Conservation (phyloP, 2,888 invertebrate species). For the Lepidonotus clava region DNA sequence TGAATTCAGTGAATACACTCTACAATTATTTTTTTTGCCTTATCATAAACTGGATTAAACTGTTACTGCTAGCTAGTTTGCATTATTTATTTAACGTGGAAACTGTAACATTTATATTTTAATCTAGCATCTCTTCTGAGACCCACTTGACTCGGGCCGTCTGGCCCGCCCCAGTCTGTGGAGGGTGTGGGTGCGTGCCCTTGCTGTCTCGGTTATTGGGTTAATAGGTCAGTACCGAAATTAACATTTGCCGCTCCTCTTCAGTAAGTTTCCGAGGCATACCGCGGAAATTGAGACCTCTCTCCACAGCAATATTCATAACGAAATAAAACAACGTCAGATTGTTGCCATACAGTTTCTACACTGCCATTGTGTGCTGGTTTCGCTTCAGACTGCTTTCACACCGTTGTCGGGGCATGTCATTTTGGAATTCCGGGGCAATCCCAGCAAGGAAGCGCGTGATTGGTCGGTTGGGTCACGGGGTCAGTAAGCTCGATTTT, state of each 20-base stretch:
- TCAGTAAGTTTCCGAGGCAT: neutral
- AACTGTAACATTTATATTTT: too few relatives aligned
- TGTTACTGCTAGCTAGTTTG: too few relatives aligned
- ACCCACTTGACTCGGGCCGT: too few relatives aligned
- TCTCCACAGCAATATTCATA: neutral
- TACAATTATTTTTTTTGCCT: too few relatives aligned
- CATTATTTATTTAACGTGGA: too few relatives aligned
- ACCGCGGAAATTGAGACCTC: neutral
- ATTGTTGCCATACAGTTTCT: neutral
- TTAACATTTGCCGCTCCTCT: slow-evolving; percentile 48
- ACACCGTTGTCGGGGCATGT: slow-evolving; percentile 41
- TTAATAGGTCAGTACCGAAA: slow-evolving; percentile 51
- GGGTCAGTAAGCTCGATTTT: slow-evolving; percentile 31
- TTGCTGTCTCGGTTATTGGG: slow-evolving; percentile 48
- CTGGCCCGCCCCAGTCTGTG: neutral
- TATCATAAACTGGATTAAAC: too few relatives aligned
- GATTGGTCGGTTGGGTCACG: slow-evolving; percentile 56
- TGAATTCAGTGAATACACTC: too few relatives aligned
- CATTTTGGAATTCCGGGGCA: slow-evolving; percentile 56
- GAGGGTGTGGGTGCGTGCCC: slow-evolving; percentile 13
- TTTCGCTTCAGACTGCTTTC: neutral
- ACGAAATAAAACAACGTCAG: neutral
- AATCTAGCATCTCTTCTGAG: too few relatives aligned
- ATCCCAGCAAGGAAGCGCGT: slow-evolving; percentile 45
- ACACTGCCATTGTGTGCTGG: neutral